Conservation (phyloP, 2,797 vertebrate genomes). For the Phrynocephalus vlangalii region DNA sequence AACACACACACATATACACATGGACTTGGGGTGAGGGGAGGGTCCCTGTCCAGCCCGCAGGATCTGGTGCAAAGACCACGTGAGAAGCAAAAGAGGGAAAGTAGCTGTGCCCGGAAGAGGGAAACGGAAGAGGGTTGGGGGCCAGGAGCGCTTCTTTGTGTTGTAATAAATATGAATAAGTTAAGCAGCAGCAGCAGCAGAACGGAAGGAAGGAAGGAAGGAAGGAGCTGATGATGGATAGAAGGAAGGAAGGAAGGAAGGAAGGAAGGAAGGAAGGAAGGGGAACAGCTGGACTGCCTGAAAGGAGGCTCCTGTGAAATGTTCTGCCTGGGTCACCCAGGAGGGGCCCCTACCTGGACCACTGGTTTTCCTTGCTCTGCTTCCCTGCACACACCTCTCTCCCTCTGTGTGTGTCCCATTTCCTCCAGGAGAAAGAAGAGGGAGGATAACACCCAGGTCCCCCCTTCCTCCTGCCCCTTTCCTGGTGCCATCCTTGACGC, state of each 20-base stretch:
- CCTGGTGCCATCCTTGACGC: not conserved
- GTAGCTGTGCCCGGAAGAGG: not conserved
- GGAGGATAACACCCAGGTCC: not conserved
- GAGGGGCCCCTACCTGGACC: not conserved
- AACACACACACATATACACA: too few relatives aligned
- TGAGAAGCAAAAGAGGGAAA: too few relatives aligned
- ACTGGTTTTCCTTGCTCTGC: not conserved
- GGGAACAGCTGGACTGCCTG: too few relatives aligned
- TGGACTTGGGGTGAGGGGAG: too few relatives aligned
- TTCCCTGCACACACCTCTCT: not conserved
- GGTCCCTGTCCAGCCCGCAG: too few relatives aligned
- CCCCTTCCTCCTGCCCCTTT: not conserved
- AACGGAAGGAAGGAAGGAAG: too few relatives aligned
- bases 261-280: not conserved
- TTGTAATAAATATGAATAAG: conserved; percentile 66
- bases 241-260: not conserved
- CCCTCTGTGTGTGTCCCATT: not conserved
- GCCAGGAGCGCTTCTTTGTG: not conserved
- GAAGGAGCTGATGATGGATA: too few relatives aligned
- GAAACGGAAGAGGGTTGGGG: not conserved
- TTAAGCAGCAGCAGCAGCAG: conserved; percentile 20
- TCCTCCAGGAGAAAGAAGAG: not conserved
- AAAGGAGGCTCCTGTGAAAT: not conserved
- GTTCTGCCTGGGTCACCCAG: not conserved
- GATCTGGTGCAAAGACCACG: not conserved